Conservation (phyloP, 92 coral and sea anemone genomes). For the Paragorgia papillata region DNA sequence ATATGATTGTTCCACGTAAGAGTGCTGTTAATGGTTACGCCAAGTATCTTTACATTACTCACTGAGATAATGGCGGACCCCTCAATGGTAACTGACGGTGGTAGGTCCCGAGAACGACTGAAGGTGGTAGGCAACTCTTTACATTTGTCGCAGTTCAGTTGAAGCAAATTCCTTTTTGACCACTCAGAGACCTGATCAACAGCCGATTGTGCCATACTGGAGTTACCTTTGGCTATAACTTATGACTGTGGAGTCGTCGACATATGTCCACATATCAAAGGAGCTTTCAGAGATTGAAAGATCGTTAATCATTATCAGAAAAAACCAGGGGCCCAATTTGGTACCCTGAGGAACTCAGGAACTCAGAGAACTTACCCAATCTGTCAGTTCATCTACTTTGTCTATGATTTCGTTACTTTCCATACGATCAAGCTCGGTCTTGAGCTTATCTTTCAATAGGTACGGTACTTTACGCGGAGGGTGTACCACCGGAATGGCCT, state of each 20-base stretch:
- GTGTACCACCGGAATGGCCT: too few relatives aligned
- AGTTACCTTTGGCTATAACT: conserved; percentile 29
- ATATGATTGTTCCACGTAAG: conserved; percentile 66
- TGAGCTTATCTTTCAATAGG: too few relatives aligned
- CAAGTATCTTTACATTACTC: conserved; percentile 48
- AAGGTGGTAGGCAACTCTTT: conserved; percentile 42
- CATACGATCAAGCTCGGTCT: too few relatives aligned
- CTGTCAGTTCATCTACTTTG: too few relatives aligned
- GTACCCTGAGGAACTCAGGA: background rate
- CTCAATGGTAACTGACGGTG: conserved; percentile 49
- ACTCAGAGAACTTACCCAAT: too few relatives aligned
- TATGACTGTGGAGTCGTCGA: conserved; percentile 31
- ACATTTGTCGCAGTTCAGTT: conserved; percentile 42
- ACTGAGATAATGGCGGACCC: conserved; percentile 37
- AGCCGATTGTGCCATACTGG: conserved; percentile 31
- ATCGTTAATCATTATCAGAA: conserved; percentile 18
- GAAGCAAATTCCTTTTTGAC: conserved; percentile 35
- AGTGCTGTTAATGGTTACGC: conserved; percentile 51
- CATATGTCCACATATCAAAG: background rate
- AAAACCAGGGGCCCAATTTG: conserved; percentile 33
- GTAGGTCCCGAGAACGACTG: conserved; percentile 28
- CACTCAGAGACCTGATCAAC: conserved; percentile 35
- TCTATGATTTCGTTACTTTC: too few relatives aligned
- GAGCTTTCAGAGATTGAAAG: background rate
- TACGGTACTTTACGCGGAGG: too few relatives aligned